These are phyloP conservation scores for Dromococcyx pavoninus DNA, from an alignment of 2,797 vertebrate genomes.

Conservation along the genomic window DNA sequence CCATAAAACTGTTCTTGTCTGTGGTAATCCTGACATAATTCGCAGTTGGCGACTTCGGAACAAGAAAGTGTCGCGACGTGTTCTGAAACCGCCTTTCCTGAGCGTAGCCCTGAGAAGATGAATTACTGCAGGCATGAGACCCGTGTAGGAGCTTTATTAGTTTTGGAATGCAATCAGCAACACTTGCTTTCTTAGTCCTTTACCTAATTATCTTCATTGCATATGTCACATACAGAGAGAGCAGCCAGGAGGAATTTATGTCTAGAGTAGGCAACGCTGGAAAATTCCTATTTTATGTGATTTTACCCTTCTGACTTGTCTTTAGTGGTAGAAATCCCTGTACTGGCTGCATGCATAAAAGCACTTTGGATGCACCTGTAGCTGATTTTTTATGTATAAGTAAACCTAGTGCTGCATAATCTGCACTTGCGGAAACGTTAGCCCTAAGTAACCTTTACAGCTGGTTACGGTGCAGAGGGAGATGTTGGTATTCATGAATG, in stretches of 20 bases:
- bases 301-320: neutral
- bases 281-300: neutral
- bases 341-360: neutral
- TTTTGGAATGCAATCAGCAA: conserved; percentile 40
- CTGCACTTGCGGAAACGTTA: conserved; percentile 71
- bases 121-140: conserved; percentile 10
- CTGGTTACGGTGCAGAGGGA: conserved; percentile 71
- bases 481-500: conserved; percentile 78
- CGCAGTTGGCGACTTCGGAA: neutral
- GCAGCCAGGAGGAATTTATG: conserved; percentile 8
- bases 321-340: neutral
- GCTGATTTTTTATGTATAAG: conserved; percentile 68
- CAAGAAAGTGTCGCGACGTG: neutral
- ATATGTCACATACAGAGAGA: neutral
- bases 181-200: conserved; percentile 28
- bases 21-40: neutral
- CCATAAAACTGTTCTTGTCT: neutral
- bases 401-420: conserved; percentile 64
- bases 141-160: neutral
- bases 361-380: conserved; percentile 36
- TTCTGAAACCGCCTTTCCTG: neutral
- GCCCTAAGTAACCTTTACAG: conserved; percentile 78
- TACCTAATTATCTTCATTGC: conserved; percentile 8
- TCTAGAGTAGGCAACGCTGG: neutral
- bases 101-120: conserved; percentile 15